These are phyloP conservation scores for Trissoscelio sp. DNA, from an alignment of 2,888 invertebrate species.

Conservation along the genomic window DNA sequence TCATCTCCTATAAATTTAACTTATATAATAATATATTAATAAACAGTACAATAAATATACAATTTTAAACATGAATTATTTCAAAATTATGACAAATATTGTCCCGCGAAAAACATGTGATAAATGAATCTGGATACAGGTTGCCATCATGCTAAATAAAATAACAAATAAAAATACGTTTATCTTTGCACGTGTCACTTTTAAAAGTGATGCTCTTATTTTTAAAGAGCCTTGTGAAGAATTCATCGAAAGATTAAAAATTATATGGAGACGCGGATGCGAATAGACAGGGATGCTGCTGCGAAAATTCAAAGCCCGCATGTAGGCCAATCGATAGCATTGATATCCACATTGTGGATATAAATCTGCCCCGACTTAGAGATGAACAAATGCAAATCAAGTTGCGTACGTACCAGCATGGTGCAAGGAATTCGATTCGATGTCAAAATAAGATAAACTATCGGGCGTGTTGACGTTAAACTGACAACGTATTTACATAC, in stretches of 20 bases:
- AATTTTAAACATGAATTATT: no score
- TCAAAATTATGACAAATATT: no score
- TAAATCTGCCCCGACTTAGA: constrained; percentile 66
- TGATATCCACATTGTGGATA: constrained; percentile 65
- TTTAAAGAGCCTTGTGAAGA: not conserved
- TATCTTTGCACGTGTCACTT: not conserved
- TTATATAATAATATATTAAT: no score
- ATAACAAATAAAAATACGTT: not conserved
- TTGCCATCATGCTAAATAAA: not conserved
- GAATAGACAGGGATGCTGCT: constrained; percentile 19
- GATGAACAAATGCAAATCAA: constrained; percentile 69
- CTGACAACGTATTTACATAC: constrained; percentile 66
- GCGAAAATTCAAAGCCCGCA: constrained; percentile 53
- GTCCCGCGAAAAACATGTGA: not conserved
- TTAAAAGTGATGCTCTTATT: constrained; percentile 10
- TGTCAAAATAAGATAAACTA: constrained; percentile 69
- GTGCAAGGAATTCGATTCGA: constrained; percentile 64
- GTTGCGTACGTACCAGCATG: constrained; percentile 51
- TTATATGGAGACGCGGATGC: constrained; percentile 14
- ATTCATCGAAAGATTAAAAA: constrained; percentile 40
- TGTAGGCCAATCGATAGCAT: constrained; percentile 69
- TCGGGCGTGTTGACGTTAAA: constrained; percentile 63
- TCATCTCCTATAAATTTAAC: no score
- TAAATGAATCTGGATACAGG: not conserved
- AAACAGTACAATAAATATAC: no score